Percentiles rank a stretch among this genome's conserved stretches.
Evolutionary conservation across 1,140 invertebrate genomes (phyloP).

Genomic region (Ooceraea biroi): DNA sequence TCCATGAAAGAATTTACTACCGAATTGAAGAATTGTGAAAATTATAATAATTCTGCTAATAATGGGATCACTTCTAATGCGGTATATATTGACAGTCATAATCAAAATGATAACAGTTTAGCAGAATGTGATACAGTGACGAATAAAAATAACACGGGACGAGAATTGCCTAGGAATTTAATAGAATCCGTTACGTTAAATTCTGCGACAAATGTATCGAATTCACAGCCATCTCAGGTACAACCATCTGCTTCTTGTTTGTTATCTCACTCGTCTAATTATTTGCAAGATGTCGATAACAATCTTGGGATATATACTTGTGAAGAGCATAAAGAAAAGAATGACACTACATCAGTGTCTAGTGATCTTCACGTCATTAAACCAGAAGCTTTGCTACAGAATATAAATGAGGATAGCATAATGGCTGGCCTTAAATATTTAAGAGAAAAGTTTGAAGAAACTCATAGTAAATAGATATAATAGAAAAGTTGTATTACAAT

Average conservation of each 20-base stretch:
- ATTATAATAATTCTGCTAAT: not conserved
- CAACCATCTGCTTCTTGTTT: constrained; percentile 31
- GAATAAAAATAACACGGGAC: not conserved
- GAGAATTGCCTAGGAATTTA: not conserved
- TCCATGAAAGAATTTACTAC: too few relatives aligned
- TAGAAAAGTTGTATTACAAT: constrained; percentile 3
- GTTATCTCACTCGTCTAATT: constrained; percentile 23
- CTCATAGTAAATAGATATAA: constrained; percentile 57
- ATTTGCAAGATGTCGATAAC: not conserved
- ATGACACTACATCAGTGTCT: not conserved
- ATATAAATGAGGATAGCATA: constrained; percentile 87
- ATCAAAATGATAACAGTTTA: constrained; percentile 67
- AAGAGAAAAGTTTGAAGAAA: constrained; percentile 87
- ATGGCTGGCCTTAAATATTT: constrained; percentile 90
- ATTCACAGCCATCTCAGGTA: not conserved
- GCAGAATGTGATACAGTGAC: constrained; percentile 18
- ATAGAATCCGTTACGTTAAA: not conserved
- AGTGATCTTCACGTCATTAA: not conserved
- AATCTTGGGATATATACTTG: not conserved
- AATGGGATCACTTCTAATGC: constrained; percentile 2
- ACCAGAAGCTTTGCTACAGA: not conserved
- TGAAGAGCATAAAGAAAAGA: not conserved
- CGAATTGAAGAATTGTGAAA: too few relatives aligned
- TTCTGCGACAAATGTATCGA: not conserved
- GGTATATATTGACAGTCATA: too few relatives aligned